These are phyloP conservation scores for Bufo bufo DNA, from an alignment of 2,113 vertebrate genomes.

Conservation along the genomic window DNA sequence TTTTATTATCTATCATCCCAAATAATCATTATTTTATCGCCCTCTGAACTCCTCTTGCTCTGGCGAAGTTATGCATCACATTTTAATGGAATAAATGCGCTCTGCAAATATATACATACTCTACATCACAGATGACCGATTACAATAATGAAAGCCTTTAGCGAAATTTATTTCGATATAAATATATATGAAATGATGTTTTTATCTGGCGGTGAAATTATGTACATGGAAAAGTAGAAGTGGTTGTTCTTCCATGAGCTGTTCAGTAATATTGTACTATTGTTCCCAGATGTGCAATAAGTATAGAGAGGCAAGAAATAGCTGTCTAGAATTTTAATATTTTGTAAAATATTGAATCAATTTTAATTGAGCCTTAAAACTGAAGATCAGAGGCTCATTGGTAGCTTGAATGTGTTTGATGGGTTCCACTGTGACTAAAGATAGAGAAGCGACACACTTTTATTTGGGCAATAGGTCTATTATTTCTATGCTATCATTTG, in stretches of 20 bases:
- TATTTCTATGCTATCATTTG: not conserved
- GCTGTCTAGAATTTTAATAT: conserved; percentile 11
- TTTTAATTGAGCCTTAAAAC: conserved; percentile 21
- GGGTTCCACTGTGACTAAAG: not conserved
- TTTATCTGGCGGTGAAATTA: not conserved
- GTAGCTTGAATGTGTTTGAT: not conserved
- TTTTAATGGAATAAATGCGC: not conserved
- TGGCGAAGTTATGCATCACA: not conserved
- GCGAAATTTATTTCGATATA: not conserved
- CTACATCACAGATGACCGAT: not conserved
- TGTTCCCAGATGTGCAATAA: conserved; percentile 14
- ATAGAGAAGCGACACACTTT: not conserved
- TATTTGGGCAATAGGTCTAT: not conserved
- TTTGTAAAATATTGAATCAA: conserved; percentile 7
- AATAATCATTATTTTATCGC: not conserved
- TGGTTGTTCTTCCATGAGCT: conserved; percentile 5
- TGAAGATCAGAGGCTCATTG: conserved; percentile 1
- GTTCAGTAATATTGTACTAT: conserved; percentile 4
- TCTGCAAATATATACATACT: not conserved
- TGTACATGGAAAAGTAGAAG: not conserved
- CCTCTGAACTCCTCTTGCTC: not conserved
- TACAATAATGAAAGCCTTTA: not conserved
- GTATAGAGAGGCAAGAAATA: not conserved
- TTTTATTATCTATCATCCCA: not conserved
- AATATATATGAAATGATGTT: not conserved